phyloP scores from a whole-genome alignment of 2,797 vertebrate species.

The Chrysocyon brachyurus region DNA sequence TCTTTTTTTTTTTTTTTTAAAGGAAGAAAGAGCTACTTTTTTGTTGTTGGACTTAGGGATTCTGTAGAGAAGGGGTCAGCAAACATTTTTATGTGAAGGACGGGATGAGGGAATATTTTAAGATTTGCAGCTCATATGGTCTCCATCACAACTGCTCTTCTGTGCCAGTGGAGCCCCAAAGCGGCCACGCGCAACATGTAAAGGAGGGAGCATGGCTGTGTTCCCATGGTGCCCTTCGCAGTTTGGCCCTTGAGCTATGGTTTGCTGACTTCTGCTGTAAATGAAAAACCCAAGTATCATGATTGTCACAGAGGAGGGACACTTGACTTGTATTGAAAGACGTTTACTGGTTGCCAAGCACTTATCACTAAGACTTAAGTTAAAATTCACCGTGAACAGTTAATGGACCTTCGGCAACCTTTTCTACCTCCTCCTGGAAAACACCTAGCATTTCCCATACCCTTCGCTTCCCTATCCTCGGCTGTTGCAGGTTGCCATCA shows the following conservation, averaged over 20 bases:
- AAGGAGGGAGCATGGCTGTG: accelerated
- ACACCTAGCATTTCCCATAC: background rate
- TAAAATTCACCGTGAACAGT: background rate
- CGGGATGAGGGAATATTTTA: background rate
- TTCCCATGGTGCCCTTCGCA: accelerated
- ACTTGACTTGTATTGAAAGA: background rate
- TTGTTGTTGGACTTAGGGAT: background rate
- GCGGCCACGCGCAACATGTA: accelerated
- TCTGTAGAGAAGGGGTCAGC: background rate
- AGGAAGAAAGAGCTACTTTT: background rate
- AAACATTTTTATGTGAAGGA: background rate
- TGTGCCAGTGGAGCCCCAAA: background rate
- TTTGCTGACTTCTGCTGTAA: background rate
- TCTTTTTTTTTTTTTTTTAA: too few relatives aligned
- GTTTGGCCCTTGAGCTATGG: background rate
- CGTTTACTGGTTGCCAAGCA: background rate
- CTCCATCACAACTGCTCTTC: background rate
- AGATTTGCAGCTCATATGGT: background rate
- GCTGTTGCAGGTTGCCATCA: background rate
- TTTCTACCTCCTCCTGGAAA: background rate
- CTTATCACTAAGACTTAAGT: background rate
- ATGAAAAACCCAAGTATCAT: background rate
- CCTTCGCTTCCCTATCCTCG: background rate
- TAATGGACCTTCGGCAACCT: background rate
- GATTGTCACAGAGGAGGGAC: background rate